A percentile compares a stretch with the other conserved stretches of the same genome.
Conservation (phyloP, 2,113 vertebrate species). For the Porphyrio hochstetteri region DNA sequence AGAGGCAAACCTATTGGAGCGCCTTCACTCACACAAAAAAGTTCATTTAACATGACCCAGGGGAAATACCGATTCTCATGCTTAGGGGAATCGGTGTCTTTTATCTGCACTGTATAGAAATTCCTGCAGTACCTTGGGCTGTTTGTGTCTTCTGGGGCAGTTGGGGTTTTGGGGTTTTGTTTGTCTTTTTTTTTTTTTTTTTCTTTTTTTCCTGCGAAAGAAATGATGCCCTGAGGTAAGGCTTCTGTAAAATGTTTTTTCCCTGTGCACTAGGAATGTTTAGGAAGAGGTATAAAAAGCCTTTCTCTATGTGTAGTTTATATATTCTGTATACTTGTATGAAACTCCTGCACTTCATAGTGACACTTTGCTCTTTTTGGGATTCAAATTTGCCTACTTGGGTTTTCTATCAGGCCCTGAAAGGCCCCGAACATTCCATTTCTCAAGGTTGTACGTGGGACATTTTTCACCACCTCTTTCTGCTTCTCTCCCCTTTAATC, state of each 20-base stretch:
- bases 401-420: neutral
- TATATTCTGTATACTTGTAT: neutral
- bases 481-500: neutral
- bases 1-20: neutral
- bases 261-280: neutral
- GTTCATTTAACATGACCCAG: neutral
- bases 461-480: slow-evolving; percentile 1
- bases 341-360: neutral
- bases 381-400: neutral
- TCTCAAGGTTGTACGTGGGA: neutral
- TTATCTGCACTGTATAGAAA: neutral
- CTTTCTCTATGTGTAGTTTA: neutral
- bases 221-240: neutral
- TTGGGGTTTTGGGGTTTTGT: neutral
- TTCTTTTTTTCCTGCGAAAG: neutral
- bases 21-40: neutral
- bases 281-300: neutral
- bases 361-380: neutral
- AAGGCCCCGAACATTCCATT: neutral
- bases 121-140: neutral
- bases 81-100: neutral
- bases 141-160: neutral
- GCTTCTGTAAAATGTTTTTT: neutral
- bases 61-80: neutral
- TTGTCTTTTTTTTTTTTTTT: neutral